phyloP scores from a whole-genome alignment of 2,797 vertebrate genomes.

The Synanceia verrucosa region DNA sequence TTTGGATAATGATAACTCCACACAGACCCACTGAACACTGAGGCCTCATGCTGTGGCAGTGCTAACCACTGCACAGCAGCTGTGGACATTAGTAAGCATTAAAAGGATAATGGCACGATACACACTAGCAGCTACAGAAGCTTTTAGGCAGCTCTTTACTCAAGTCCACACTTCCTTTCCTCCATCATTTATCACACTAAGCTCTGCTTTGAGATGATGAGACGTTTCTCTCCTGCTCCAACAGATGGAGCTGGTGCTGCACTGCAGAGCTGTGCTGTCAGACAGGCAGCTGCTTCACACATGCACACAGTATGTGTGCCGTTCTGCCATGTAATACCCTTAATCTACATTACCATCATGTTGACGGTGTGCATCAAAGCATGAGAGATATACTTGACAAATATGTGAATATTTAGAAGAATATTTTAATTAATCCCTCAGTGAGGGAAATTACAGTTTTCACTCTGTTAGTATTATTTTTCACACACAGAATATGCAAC shows the following conservation, averaged over 20 bases:
- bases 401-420: conserved; percentile 38
- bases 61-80: not conserved
- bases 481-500: no score
- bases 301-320: conserved; percentile 35
- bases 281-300: conserved; percentile 35
- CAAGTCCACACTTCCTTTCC: not conserved
- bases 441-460: no score
- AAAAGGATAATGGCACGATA: not conserved
- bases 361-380: conserved; percentile 38
- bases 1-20: not conserved
- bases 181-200: conserved; percentile 26
- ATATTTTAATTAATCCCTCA: no score
- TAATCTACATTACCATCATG: conserved; percentile 46
- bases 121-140: not conserved
- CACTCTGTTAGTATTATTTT: no score
- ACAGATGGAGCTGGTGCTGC: conserved; percentile 71
- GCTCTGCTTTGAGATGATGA: not conserved
- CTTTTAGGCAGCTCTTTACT: conserved; percentile 4
- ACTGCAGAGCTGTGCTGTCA: conserved; percentile 20
- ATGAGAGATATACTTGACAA: conserved; percentile 10
- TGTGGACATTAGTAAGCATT: not conserved
- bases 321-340: conserved; percentile 38
- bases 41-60: not conserved
- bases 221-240: conserved; percentile 41
- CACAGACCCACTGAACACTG: not conserved